Base-by-base conservation (phyloP, 1,140 invertebrate genomes). In the Elymnias hypermnestra region DNA sequence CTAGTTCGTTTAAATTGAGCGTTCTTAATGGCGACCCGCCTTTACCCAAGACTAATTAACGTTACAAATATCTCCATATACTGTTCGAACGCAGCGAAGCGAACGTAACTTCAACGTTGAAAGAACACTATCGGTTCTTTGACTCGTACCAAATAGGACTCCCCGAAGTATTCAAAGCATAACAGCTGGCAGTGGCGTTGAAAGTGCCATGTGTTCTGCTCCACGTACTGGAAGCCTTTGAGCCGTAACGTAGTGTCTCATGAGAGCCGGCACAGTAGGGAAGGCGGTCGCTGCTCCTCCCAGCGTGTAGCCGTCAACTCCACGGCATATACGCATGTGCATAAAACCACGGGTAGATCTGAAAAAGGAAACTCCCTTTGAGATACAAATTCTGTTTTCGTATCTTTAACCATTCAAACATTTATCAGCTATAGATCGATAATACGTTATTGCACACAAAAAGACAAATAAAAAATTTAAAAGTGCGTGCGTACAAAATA, bases 311-410 rank as follows among this genome's bases (percentile, higher is more conserved):
- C 92, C 88, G 25, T 92, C 92, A 6, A 87, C 90, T 47, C 90
- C 89, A 61, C 91, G 91, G 65, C 95, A 94, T 28, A 98, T 97
- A 41, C 95, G 90, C 92, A 98, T 96, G 69, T 98, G 97, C 94
- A 98, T 97, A 66, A 96, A 97, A 9, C 96, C 96, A 77, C 94
- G 90, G 15, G 94, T 94, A 72, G 95, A 96, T 78, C 96, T 97
- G 83, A 1, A 90, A 90, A 63, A 29, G 63, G 3, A 46, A 49
- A 37, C 39, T 51, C 33, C n/a, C 10, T 38, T 5, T 22, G 18
- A 25, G 2, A 8, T n/a, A 25, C 7, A 25, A 25, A 25, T 8
- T 8, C 2, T 2, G 9, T 8, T 25, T 10, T 25, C 10, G 17
- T 35, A 23, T 35, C 22, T 9, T 5, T 22, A 12, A 48, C 4